Evolutionary conservation across 1,140 invertebrate species (phyloP), one percentile per base, ranked within the genome.

Genomic region (Ruditapes philippinarum): DNA sequence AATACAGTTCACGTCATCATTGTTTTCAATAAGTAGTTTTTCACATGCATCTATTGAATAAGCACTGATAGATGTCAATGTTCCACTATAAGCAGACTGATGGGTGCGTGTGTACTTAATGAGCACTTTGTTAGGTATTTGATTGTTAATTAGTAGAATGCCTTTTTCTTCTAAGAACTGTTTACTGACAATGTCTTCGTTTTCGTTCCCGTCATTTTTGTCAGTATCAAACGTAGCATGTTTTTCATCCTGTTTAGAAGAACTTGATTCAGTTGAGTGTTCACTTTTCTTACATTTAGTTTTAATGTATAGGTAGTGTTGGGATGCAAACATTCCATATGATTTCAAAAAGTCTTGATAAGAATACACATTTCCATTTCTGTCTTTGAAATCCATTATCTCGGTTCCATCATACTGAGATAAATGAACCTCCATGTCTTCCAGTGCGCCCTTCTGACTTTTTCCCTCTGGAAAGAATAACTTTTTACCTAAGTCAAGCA

Each of bases 261-360:
- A 19, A 70, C 17, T 70, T n/a, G 17, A 19, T 70, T 19, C 28
- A n/a, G 65, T 70, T 31, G 22, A 28, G 17, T 70, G 19, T n/a
- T 70, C 65, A 31, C 17, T 70, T 70, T 19, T 70, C 28, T 70
- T 70, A 19, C 31, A n/a, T 36, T 19, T 70, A 14, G 22, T 70
- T 11, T n/a, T 70, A 70, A 49, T 70, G 28, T 70, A 70, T 70
- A 70, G 28, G 28, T 70, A 70, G 28, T n/a, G 28, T 1, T 70
- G 65, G 65, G 65, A 70, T 70, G 65, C 17, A 70, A n/a, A 70
- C 17, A 70, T 19, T n/a, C 65, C 4, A 70, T 70, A n/a, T 19
- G 65, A 70, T 70, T 31, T 70, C 65, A 70, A 31, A 70, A 70
- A 70, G 65, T 70, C 65, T 70, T 25, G 65, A 31, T n/a, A 70